Conservation (phyloP, 92 coral and sea anemone species). For the Montipora capitata region DNA sequence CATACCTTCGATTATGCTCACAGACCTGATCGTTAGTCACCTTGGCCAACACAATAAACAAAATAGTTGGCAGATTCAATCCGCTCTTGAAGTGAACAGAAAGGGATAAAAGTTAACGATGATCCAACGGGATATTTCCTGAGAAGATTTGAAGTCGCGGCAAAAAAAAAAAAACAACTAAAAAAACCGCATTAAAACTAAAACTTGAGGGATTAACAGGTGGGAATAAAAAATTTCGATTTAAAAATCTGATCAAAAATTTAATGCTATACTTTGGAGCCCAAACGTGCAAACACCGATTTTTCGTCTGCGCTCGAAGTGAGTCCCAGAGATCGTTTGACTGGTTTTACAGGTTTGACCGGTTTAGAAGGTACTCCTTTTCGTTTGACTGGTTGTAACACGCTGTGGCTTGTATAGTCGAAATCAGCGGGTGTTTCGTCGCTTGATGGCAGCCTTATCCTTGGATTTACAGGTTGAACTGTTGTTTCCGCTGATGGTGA, state of each 20-base stretch:
- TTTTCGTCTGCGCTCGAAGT: conserved; percentile 61
- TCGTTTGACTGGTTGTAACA: conserved; percentile 72
- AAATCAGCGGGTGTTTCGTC: conserved; percentile 46
- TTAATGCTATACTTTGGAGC: conserved; percentile 48
- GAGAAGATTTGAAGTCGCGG: too few species aligned
- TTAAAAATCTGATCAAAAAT: neutral
- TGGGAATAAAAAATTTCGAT: neutral
- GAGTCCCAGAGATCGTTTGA: conserved; percentile 79
- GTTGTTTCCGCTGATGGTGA: conserved; percentile 46
- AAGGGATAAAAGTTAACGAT: neutral
- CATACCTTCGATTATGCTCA: too few species aligned
- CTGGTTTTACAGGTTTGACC: conserved; percentile 84
- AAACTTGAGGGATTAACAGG: neutral
- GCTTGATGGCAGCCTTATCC: conserved; percentile 24
- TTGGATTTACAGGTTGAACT: conserved; percentile 46
- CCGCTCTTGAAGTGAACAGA: too few species aligned
- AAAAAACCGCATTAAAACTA: neutral
- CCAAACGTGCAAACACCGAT: conserved; percentile 83
- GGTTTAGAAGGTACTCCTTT: conserved; percentile 83
- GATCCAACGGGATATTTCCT: neutral
- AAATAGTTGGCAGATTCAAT: too few species aligned
- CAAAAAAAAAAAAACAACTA: neutral
- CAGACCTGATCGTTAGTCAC: too few species aligned
- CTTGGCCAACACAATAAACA: too few species aligned
- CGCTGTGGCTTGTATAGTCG: conserved; percentile 84